Conservation (phyloP, 1,140 invertebrate species). For the Brachionus manjavacas region DNA sequence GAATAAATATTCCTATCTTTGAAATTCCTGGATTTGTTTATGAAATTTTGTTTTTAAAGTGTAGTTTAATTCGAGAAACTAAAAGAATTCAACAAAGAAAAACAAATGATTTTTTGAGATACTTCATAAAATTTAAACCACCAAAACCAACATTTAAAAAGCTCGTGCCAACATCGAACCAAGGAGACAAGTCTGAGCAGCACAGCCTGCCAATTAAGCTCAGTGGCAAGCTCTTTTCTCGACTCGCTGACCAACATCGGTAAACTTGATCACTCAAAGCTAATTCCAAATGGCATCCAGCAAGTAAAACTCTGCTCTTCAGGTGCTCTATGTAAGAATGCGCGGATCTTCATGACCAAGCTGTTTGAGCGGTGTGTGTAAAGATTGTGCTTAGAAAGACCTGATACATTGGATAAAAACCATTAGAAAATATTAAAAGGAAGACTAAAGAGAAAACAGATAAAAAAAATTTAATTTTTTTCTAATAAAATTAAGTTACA, state of each 20-base stretch:
- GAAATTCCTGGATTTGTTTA: too few relatives aligned
- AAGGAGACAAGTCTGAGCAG: background rate
- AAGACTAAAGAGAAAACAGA: too few relatives aligned
- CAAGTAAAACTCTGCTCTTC: background rate
- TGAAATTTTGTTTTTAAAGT: too few relatives aligned
- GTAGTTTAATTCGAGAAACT: too few relatives aligned
- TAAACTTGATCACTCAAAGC: constrained; percentile 44
- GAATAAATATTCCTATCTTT: too few relatives aligned
- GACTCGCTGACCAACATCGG: constrained; percentile 18
- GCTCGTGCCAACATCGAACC: constrained; percentile 52
- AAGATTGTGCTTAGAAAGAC: constrained; percentile 86
- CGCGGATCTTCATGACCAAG: constrained; percentile 83
- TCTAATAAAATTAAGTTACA: too few relatives aligned
- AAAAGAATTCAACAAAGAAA: too few relatives aligned
- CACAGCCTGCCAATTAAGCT: background rate
- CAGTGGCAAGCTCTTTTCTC: background rate
- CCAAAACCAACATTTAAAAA: background rate
- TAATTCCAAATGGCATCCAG: background rate
- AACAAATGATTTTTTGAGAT: too few relatives aligned
- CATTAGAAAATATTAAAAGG: too few relatives aligned
- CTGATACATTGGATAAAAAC: constrained; percentile 87
- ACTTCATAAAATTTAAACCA: too few relatives aligned
- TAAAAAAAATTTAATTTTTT: too few relatives aligned
- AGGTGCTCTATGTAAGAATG: constrained; percentile 69
- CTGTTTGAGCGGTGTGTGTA: constrained; percentile 89